phyloP scores from a whole-genome alignment of 2,113 vertebrate species.

The human region DNA sequence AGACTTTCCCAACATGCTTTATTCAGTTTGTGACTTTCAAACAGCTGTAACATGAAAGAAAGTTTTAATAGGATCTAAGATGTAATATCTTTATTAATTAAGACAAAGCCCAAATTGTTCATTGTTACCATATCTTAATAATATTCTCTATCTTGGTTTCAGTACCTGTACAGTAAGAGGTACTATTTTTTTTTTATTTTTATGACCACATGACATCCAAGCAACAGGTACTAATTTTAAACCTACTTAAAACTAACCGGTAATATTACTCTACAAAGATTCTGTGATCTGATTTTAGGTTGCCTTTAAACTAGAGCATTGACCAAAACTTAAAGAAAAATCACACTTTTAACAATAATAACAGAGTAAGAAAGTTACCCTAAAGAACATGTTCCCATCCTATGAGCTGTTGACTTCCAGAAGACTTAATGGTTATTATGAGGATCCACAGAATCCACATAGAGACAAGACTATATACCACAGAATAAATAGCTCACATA shows the following conservation, averaged over 20 bases:
- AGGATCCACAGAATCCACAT: neutral
- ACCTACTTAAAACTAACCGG: neutral
- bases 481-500: neutral
- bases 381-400: neutral
- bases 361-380: neutral
- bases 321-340: conserved; percentile 15
- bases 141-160: neutral
- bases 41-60: neutral
- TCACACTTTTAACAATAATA: neutral
- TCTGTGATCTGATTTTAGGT: neutral
- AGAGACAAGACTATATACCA: neutral
- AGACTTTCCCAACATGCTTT: neutral
- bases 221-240: conserved; percentile 27
- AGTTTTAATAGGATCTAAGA: neutral
- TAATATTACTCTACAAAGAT: neutral
- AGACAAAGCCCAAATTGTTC: conserved; percentile 25
- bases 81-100: conserved; percentile 7
- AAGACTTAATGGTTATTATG: neutral
- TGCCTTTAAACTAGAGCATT: conserved; percentile 5
- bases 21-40: conserved; percentile 14
- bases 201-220: neutral
- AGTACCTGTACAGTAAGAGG: neutral
- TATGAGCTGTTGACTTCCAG: neutral
- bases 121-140: neutral
- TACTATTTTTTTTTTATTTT: conserved; percentile 1